Evolutionary conservation across 2,113 vertebrate genomes (phyloP), one percentile per base, ranked within the genome.

Genomic region (Rhinichthys klamathensis): DNA sequence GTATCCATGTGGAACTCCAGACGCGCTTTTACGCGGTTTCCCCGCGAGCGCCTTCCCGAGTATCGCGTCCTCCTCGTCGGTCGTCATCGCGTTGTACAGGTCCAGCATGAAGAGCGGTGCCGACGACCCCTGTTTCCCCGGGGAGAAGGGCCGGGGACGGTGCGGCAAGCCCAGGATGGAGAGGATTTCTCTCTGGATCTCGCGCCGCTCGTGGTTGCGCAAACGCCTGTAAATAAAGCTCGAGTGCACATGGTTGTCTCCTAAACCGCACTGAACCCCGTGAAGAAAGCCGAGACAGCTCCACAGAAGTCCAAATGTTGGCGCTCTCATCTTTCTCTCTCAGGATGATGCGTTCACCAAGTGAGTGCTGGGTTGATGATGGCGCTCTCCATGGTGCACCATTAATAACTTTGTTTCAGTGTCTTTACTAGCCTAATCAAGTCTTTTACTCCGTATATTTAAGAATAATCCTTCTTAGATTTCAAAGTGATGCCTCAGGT

Each of bases 101-200:
- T 99, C 97, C 93, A 99, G 95, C 98, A 99, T 99, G 92, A 98
- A 99, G n/a, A 98, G 96, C 58, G 98, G 98, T 49, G 98, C 98
- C 35, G 98, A 99, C 78, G 97, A 97, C 49, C 96, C 96, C 92
- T 99, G 98, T 54, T 99, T 98, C 85, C 97, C 96, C 89, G 97
- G 97, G 91, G 97, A 97, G 93, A 99, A 98, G 79, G 98, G 97
- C 93, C 97, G 96, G 89, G 98, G 98, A 88, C 98, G 97, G 92
- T 99, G 98, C 87, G 98, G 98, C 85, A 99, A 93, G 80, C 98
- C 98, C 93, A 99, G 94, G 91, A 99, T 99, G 93, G 98, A 99
- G 88, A 99, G 98, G 93, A 99, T 99, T 92, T 99, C 98, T 92
- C 98, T 96, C 92, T 99, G 98, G 92, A 99, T 99, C 93, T 99